Evolutionary conservation across 2,797 vertebrate species (phyloP).

Genomic region (Triplophysa bombifrons): DNA sequence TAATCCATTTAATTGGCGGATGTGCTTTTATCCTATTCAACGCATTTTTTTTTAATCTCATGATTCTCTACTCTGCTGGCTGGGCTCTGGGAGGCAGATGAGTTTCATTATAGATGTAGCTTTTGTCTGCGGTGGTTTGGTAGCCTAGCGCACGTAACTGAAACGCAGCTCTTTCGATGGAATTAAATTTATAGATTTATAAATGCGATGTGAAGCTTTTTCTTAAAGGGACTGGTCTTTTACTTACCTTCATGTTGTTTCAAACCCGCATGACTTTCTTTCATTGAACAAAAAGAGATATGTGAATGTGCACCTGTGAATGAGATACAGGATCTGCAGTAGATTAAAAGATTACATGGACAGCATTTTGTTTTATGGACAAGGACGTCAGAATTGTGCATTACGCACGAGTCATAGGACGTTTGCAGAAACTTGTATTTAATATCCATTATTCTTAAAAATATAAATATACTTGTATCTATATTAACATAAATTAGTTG

Average conservation of each 20-base stretch:
- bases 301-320: background rate
- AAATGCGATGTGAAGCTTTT: background rate
- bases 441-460: too few species aligned
- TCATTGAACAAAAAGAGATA: background rate
- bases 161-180: background rate
- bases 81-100: constrained; percentile 4
- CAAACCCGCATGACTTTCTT: constrained; percentile 1
- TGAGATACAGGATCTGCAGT: background rate
- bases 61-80: constrained; percentile 45
- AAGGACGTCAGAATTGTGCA: too few species aligned
- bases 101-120: constrained; percentile 21
- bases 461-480: too few species aligned
- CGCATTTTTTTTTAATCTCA: constrained; percentile 48
- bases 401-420: too few species aligned
- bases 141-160: background rate
- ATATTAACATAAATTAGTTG: too few species aligned
- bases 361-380: too few species aligned
- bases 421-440: too few species aligned
- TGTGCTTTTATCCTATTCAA: constrained; percentile 53
- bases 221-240: background rate
- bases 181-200: background rate
- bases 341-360: background rate
- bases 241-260: background rate
- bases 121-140: background rate
- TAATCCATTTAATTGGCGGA: constrained; percentile 60